phyloP scores from a whole-genome alignment of 2,888 invertebrate species.

The Eumacrocentrus americanus region DNA sequence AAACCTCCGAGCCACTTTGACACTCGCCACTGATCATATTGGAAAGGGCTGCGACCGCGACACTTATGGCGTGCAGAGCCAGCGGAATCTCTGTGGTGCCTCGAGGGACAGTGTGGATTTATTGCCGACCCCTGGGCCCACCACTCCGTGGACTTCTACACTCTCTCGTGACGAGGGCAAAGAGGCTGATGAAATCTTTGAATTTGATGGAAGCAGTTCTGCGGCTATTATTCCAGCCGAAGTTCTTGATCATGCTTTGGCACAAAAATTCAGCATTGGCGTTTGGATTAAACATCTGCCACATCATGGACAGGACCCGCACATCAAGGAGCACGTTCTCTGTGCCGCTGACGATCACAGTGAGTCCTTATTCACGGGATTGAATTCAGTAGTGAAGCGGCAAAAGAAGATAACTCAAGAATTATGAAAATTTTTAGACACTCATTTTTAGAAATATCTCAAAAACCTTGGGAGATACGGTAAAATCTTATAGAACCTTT shows the following conservation, averaged over 20 bases:
- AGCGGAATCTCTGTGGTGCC: constrained; percentile 85
- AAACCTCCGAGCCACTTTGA: constrained; percentile 68
- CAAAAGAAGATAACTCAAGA: no score
- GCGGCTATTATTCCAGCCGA: constrained; percentile 84
- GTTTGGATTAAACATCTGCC: constrained; percentile 95
- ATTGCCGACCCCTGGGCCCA: constrained; percentile 77
- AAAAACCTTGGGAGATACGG: no score
- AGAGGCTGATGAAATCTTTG: constrained; percentile 90
- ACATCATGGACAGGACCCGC: constrained; percentile 80
- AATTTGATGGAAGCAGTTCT: constrained; percentile 90
- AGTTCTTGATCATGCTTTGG: constrained; percentile 77
- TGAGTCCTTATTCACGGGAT: constrained; percentile 70
- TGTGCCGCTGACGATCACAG: constrained; percentile 98
- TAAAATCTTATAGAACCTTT: no score
- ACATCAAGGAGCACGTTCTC: constrained; percentile 93
- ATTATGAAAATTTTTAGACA: no score
- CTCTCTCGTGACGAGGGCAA: constrained; percentile 69
- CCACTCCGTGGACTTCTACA: constrained; percentile 65
- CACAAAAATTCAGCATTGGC: constrained; percentile 85
- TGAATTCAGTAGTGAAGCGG: no score
- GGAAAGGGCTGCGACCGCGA: constrained; percentile 97
- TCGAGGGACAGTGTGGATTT: constrained; percentile 84
- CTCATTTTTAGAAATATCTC: no score
- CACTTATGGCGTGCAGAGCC: constrained; percentile 85
- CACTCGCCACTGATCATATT: constrained; percentile 82